A percentile compares a stretch with the other conserved stretches of the same genome.
These are phyloP conservation scores for Temnothorax nylanderi DNA, from an alignment of 1,140 invertebrate species.

Conservation along the genomic window DNA sequence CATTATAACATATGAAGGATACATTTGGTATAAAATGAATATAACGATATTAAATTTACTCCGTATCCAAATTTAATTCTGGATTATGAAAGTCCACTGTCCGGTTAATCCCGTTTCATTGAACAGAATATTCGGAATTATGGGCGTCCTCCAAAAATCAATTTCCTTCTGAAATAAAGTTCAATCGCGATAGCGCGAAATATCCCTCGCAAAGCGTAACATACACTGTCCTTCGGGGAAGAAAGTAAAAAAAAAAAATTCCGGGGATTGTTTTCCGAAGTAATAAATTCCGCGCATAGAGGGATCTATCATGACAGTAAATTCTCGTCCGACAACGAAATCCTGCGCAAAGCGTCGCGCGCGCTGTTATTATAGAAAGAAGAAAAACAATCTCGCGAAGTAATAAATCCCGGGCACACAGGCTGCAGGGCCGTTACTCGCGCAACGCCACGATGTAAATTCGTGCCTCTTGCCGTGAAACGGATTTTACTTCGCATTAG, in stretches of 20 bases:
- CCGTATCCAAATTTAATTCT: slow-evolving; percentile 30
- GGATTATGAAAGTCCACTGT: slow-evolving; percentile 6
- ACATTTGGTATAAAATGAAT: background rate
- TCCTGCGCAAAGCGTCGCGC: slow-evolving; percentile 16
- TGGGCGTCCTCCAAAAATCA: slow-evolving; percentile 32
- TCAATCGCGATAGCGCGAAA: slow-evolving; percentile 40
- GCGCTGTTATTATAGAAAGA: slow-evolving; percentile 49
- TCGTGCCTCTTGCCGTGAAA: slow-evolving; percentile 24
- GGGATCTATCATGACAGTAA: slow-evolving; percentile 27
- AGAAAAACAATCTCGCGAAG: slow-evolving; percentile 51
- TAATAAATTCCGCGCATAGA: slow-evolving; percentile 51
- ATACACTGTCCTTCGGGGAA: background rate
- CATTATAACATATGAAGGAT: slow-evolving; percentile 9
- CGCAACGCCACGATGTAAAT: slow-evolving; percentile 26
- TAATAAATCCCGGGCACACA: slow-evolving; percentile 35
- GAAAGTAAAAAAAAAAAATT: background rate
- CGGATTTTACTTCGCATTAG: slow-evolving; percentile 12
- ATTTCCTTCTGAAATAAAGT: slow-evolving; percentile 32
- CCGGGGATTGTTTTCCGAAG: slow-evolving; percentile 42
- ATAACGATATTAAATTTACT: background rate
- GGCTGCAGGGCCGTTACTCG: background rate
- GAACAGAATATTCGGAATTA: slow-evolving; percentile 22
- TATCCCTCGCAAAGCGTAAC: slow-evolving; percentile 33
- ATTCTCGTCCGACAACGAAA: slow-evolving; percentile 48
- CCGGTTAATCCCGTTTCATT: slow-evolving; percentile 1